A percentile compares a stretch with the other conserved stretches of the same genome.
These are phyloP conservation scores for Cylas formicarius DNA, from an alignment of 1,140 invertebrate species.

Conservation along the genomic window DNA sequence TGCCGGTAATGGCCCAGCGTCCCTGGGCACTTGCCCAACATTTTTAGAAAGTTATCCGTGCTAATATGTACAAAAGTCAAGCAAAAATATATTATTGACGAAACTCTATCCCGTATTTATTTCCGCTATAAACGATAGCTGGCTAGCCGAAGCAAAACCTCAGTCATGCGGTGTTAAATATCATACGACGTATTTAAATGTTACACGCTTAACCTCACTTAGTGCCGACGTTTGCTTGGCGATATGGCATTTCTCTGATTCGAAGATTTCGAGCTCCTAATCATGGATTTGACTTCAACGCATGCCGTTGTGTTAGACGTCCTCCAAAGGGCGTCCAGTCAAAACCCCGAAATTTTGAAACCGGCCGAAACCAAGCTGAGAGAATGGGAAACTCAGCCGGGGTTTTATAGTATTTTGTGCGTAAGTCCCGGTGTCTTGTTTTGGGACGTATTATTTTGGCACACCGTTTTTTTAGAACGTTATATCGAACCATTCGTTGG, in stretches of 20 bases:
- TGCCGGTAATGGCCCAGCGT: too few relatives aligned
- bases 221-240: background rate
- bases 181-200: too few relatives aligned
- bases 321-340: slow-evolving; percentile 75
- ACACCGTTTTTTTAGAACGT: slow-evolving; percentile 62
- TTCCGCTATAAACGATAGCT: too few relatives aligned
- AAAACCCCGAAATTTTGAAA: slow-evolving; percentile 76
- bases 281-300: slow-evolving; percentile 14
- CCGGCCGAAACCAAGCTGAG: slow-evolving; percentile 78
- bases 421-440: slow-evolving; percentile 46
- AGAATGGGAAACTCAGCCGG: slow-evolving; percentile 80
- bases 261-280: background rate
- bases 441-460: slow-evolving; percentile 20
- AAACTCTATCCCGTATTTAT: too few relatives aligned
- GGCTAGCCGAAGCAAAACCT: too few relatives aligned
- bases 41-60: too few relatives aligned
- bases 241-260: too few relatives aligned
- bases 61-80: too few relatives aligned
- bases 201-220: slow-evolving; percentile 11
- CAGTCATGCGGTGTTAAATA: background rate
- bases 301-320: slow-evolving; percentile 50
- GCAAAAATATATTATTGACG: too few relatives aligned
- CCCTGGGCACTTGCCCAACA: too few relatives aligned
- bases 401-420: slow-evolving; percentile 79
- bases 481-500: slow-evolving; percentile 71